These are phyloP conservation scores for Eublepharis macularius DNA, from an alignment of 2,113 vertebrate species.

Conservation along the genomic window DNA sequence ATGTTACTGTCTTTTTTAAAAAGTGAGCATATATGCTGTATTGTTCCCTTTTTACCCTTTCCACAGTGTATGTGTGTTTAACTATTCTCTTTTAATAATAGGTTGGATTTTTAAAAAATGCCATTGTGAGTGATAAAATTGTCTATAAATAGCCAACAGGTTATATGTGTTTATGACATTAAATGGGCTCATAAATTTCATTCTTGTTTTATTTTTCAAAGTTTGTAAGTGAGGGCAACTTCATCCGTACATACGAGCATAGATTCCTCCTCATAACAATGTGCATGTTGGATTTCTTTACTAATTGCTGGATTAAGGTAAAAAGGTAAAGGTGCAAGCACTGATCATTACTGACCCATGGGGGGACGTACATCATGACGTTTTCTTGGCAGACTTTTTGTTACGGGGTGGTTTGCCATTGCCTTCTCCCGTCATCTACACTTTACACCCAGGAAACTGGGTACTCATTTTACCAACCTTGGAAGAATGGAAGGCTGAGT, in stretches of 20 bases:
- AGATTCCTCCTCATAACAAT: not conserved
- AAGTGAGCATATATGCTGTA: too few species aligned
- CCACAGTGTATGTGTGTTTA: not conserved
- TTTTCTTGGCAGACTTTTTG: too few species aligned
- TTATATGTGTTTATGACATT: not conserved
- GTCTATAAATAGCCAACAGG: not conserved
- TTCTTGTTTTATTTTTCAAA: not conserved
- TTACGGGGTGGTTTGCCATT: too few species aligned
- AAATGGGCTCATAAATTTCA: not conserved
- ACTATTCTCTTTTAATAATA: not conserved
- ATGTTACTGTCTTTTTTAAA: too few species aligned
- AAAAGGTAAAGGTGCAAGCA: too few species aligned
- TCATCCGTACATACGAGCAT: not conserved
- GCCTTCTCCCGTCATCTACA: too few species aligned
- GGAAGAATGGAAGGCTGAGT: too few species aligned
- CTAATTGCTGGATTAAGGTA: too few species aligned
- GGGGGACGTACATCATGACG: too few species aligned
- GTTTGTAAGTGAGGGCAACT: not conserved
- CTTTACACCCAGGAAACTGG: too few species aligned
- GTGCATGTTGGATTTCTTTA: not conserved
- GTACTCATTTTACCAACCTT: too few species aligned
- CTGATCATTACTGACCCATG: too few species aligned
- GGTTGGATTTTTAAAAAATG: not conserved
- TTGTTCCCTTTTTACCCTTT: not conserved
- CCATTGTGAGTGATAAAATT: not conserved